A percentile compares a stretch with the other conserved stretches of the same genome.
These are phyloP conservation scores for Seriola aureovittata DNA, from an alignment of 2,113 vertebrate genomes.

Conservation along the genomic window DNA sequence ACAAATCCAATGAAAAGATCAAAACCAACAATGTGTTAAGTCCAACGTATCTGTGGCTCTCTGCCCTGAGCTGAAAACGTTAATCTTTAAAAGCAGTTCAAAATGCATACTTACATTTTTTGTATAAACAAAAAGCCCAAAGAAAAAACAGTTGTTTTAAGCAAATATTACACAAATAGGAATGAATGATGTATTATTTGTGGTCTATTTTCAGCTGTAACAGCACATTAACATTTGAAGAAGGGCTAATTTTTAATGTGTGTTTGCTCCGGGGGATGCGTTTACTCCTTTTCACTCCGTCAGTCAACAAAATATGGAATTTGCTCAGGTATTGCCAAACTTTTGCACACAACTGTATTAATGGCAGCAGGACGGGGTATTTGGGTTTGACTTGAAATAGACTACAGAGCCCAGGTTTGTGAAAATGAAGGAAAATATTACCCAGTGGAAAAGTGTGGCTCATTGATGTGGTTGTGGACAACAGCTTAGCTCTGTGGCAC, in stretches of 20 bases:
- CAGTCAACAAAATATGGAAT: background rate
- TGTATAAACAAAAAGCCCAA: background rate
- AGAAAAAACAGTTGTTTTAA: background rate
- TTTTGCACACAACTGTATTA: background rate
- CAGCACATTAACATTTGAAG: background rate
- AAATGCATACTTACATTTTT: background rate
- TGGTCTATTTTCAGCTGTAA: background rate
- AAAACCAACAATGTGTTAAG: background rate
- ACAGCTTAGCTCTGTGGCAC: no score
- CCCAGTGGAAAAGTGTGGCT: no score
- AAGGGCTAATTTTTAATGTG: background rate
- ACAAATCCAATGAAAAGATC: slow-evolving; percentile 5
- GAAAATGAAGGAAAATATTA: no score
- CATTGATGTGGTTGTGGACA: no score
- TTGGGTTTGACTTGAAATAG: background rate
- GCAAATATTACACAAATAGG: background rate
- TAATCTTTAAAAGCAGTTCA: slow-evolving; percentile 1
- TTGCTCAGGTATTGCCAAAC: background rate
- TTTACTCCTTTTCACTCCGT: background rate
- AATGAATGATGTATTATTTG: background rate
- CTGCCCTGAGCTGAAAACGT: background rate
- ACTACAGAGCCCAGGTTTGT: no score
- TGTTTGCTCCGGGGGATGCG: background rate
- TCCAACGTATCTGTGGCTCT: background rate
- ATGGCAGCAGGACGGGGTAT: background rate